Percentiles rank a stretch among this genome's conserved stretches.
Conservation (phyloP, 2,888 invertebrate species). For the Cantharis rustica region DNA sequence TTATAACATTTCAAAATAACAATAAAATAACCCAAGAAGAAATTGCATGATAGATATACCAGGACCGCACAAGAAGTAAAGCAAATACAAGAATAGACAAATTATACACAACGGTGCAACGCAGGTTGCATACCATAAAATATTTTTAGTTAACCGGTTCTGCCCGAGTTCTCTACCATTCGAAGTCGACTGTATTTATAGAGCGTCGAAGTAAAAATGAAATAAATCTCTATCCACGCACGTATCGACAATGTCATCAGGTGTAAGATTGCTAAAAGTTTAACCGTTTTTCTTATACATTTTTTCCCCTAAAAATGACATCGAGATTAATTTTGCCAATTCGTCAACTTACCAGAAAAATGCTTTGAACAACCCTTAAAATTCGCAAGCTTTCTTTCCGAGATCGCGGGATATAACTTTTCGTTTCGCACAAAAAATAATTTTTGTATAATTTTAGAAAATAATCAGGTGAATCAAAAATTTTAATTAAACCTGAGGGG, state of each 20-base stretch:
- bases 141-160: no score
- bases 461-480: neutral
- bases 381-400: neutral
- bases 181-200: neutral
- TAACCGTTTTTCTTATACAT: neutral
- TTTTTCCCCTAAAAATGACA: neutral
- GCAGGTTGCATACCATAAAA: no score
- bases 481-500: neutral
- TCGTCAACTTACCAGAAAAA: neutral
- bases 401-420: neutral
- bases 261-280: neutral
- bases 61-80: no score
- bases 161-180: neutral
- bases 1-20: neutral
- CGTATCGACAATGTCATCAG: constrained; percentile 4
- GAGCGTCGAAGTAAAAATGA: neutral
- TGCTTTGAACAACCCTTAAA: neutral
- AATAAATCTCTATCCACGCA: neutral
- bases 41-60: neutral
- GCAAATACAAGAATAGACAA: no score
- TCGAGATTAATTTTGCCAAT: neutral
- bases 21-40: no score
- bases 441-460: no score
- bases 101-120: no score
- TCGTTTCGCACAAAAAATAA: neutral